These are phyloP conservation scores for Halcyon senegalensis DNA, from an alignment of 2,113 vertebrate genomes.

Conservation along the genomic window DNA sequence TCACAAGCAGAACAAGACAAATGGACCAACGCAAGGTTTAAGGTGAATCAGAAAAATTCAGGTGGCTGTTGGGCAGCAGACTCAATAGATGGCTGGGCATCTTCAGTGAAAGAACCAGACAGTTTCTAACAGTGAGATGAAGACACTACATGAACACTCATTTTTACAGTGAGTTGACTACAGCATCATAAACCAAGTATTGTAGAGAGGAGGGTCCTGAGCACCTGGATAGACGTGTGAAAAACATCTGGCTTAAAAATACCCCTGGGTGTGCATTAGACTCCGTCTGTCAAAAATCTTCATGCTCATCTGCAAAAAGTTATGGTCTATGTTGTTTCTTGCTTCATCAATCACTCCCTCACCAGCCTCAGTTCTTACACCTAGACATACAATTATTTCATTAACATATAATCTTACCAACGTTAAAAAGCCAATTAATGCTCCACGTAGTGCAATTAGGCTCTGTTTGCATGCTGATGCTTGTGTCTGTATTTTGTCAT, in stretches of 20 bases:
- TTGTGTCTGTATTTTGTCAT: neutral
- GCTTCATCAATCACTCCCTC: neutral
- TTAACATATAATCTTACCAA: neutral
- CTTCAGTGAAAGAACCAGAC: neutral
- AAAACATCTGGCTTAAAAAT: neutral
- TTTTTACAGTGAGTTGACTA: neutral
- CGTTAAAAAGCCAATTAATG: neutral
- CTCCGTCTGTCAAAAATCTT: neutral
- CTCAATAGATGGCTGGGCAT: neutral
- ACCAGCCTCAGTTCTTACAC: neutral
- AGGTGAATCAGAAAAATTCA: neutral
- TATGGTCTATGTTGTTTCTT: neutral
- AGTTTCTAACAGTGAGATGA: neutral
- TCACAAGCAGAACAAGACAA: fast-evolving
- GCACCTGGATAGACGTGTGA: neutral
- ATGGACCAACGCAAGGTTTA: neutral
- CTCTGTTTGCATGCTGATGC: neutral
- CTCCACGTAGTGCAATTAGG: fast-evolving
- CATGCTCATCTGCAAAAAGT: neutral
- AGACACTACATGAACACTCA: neutral
- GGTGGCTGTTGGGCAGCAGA: neutral
- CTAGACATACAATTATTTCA: neutral
- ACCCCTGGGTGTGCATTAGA: fast-evolving
- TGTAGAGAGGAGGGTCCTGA: too few relatives aligned
- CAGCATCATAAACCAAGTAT: fast-evolving